Percentiles rank a stretch among this genome's conserved stretches.
Evolutionary conservation across 2,797 vertebrate species (phyloP).

Genomic region (Cottoperca gobio): DNA sequence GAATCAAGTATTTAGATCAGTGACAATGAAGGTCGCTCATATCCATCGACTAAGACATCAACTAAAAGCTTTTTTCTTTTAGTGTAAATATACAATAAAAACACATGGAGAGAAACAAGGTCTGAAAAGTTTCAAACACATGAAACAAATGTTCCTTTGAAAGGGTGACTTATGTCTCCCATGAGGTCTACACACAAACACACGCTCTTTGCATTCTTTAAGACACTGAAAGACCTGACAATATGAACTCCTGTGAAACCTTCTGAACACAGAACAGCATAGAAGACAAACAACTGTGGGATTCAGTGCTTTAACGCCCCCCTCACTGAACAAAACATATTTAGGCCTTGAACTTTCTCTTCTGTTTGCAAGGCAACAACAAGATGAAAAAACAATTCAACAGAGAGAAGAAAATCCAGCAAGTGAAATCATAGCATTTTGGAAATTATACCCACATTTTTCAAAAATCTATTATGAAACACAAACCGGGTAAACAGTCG

Average conservation of each 20-base stretch:
- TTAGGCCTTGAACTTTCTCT: conserved; percentile 71
- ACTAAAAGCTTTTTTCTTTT: conserved; percentile 43
- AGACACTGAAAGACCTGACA: conserved; percentile 57
- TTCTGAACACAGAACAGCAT: conserved; percentile 64
- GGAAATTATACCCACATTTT: conserved; percentile 57
- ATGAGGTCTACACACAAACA: conserved; percentile 41
- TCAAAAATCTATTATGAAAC: conserved; percentile 21
- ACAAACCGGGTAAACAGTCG: conserved; percentile 24
- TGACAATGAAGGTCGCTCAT: conserved; percentile 8
- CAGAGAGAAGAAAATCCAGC: conserved; percentile 36
- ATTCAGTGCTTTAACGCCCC: conserved; percentile 63
- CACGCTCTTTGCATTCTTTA: conserved; percentile 45
- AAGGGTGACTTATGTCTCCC: conserved; percentile 64
- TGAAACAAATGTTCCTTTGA: conserved; percentile 49
- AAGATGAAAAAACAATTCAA: conserved; percentile 25
- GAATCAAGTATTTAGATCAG: conserved; percentile 24
- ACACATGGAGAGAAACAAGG: conserved; percentile 27
- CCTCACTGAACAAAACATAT: conserved; percentile 67
- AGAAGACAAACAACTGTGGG: conserved; percentile 65
- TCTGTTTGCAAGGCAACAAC: conserved; percentile 74
- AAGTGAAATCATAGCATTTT: conserved; percentile 58
- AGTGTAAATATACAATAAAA: conserved; percentile 43
- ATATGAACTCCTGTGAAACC: conserved; percentile 63
- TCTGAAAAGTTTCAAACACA: conserved; percentile 54
- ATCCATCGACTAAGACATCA: conserved; percentile 18